Evolutionary conservation across 1,140 invertebrate species (phyloP).

Genomic region (Lasioglossum baleicum): DNA sequence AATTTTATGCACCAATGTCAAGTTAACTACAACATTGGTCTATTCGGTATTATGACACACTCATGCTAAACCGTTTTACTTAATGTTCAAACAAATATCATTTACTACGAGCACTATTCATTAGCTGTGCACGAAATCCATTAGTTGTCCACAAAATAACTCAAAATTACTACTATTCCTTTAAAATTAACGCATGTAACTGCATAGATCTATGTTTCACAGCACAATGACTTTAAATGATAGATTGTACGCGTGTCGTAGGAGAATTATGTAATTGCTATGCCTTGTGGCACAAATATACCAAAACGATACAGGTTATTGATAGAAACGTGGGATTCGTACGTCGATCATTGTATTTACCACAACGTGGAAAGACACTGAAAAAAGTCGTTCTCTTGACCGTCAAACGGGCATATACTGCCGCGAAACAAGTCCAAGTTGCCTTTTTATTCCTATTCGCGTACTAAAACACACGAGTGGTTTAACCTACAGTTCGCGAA

Average conservation of each 20-base stretch:
- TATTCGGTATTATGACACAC: constrained; percentile 3
- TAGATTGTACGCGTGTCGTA: not conserved
- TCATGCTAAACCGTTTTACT: not conserved
- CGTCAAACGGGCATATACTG: constrained; percentile 21
- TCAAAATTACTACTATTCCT: not conserved
- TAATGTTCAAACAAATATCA: not conserved
- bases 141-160: no score
- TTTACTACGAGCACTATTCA: no score
- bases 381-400: no score
- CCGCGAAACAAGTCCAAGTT: constrained; percentile 38
- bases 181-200: not conserved
- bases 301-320: no score
- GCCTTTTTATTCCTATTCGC: constrained; percentile 58
- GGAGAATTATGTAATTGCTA: no score
- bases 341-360: no score
- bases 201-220: not conserved
- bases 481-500: constrained; percentile 20
- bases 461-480: constrained; percentile 42
- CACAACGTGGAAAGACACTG: no score
- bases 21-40: not conserved
- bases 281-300: no score
- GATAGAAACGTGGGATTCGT: no score
- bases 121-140: not conserved
- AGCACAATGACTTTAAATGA: no score
- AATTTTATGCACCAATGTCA: not conserved